Percentiles rank a stretch among this genome's conserved stretches.
Evolutionary conservation across 2,113 vertebrate genomes (phyloP).

Genomic region (Pelobates fuscus): DNA sequence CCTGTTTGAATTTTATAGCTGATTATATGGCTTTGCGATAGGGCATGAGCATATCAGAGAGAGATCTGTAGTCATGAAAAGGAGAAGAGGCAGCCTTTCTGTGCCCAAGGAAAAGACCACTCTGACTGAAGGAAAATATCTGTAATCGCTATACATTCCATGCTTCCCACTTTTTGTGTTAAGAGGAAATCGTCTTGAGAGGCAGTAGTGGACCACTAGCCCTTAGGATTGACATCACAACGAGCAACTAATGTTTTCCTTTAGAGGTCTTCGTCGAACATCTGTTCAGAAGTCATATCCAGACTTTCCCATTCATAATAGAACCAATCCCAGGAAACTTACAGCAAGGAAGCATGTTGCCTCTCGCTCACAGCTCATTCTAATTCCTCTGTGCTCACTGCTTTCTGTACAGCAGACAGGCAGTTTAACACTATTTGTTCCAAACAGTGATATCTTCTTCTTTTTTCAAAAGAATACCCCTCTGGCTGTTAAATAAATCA

Average conservation of each 20-base stretch:
- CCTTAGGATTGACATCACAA: constrained; percentile 52
- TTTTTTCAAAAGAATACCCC: not conserved
- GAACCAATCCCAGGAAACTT: constrained; percentile 67
- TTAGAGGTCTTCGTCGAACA: constrained; percentile 56
- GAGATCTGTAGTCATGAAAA: constrained; percentile 61
- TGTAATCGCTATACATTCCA: constrained; percentile 59
- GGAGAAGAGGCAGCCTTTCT: constrained; percentile 54
- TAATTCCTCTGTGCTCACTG: constrained; percentile 33
- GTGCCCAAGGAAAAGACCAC: constrained; percentile 52
- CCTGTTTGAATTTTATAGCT: constrained; percentile 66
- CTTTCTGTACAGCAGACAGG: not conserved
- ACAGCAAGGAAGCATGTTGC: constrained; percentile 54
- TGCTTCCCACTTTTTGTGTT: constrained; percentile 67
- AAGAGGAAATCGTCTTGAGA: constrained; percentile 54
- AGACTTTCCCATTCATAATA: constrained; percentile 64
- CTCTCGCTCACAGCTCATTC: constrained; percentile 13
- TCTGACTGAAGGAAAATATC: constrained; percentile 56
- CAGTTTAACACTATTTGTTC: constrained; percentile 14
- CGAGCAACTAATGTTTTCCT: constrained; percentile 21
- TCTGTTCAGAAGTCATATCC: constrained; percentile 51
- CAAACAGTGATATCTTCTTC: not conserved
- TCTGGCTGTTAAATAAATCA: not conserved
- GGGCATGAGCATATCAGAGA: constrained; percentile 55
- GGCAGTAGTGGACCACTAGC: constrained; percentile 52
- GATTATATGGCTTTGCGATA: constrained; percentile 54